Percentiles rank a stretch among this genome's conserved stretches.
phyloP scores from a whole-genome alignment of 2,113 vertebrate genomes.

The Thomomys bottae region DNA sequence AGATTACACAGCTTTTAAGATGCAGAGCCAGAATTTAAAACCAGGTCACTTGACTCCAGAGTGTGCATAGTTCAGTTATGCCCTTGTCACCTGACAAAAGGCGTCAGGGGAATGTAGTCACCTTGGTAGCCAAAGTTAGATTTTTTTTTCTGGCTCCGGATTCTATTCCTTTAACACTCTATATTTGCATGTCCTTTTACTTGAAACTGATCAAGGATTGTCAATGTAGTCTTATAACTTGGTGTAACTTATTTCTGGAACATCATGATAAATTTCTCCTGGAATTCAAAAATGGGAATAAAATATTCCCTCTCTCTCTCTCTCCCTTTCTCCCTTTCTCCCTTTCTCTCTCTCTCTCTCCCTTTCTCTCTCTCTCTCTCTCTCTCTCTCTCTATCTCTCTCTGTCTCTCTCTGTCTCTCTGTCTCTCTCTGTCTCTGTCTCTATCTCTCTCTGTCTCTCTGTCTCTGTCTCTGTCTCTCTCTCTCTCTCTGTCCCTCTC shows the following conservation, averaged over 20 bases:
- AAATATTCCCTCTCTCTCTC: background rate
- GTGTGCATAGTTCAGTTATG: background rate
- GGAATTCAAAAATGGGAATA: slow-evolving; percentile 17
- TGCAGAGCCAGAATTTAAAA: background rate
- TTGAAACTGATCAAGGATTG: background rate
- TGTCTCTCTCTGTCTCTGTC: background rate
- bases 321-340: background rate
- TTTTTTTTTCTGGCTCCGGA: background rate
- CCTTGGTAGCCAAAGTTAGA: background rate
- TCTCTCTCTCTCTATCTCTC: background rate
- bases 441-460: background rate
- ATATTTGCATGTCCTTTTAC: background rate
- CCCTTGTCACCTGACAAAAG: background rate
- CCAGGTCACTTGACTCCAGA: background rate
- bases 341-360: background rate
- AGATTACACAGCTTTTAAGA: background rate
- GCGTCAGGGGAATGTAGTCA: too few relatives aligned
- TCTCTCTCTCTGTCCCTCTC: too few relatives aligned
- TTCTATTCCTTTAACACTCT: background rate
- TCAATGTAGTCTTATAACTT: background rate
- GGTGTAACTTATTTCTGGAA: background rate
- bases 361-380: background rate
- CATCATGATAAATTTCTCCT: background rate
- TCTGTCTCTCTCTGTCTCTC: too few relatives aligned
- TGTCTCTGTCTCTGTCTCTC: background rate